These are phyloP conservation scores for Thalpophila matura DNA, from an alignment of 2,888 invertebrate species.

Conservation along the genomic window DNA sequence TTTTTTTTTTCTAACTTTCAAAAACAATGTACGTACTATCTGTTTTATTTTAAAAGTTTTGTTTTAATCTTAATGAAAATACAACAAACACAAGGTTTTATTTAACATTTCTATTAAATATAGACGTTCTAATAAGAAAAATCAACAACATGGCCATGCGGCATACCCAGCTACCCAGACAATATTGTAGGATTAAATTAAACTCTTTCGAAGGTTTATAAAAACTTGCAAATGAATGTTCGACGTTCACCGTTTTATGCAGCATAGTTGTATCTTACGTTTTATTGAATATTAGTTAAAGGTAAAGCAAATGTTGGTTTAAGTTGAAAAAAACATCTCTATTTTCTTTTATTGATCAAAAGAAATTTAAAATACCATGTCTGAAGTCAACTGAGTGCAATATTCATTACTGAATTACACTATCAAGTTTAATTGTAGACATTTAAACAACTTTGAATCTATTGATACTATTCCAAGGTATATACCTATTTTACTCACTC, in stretches of 20 bases:
- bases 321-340: background rate
- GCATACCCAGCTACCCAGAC: too few relatives aligned
- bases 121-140: background rate
- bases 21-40: too few relatives aligned
- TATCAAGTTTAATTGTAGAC: constrained; percentile 34
- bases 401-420: constrained; percentile 28
- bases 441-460: constrained; percentile 30
- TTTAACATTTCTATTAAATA: background rate
- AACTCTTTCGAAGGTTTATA: constrained; percentile 1
- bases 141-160: too few relatives aligned
- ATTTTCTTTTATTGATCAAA: background rate
- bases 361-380: background rate
- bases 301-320: background rate
- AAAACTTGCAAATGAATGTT: background rate
- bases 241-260: background rate
- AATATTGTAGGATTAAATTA: constrained; percentile 7
- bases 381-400: constrained; percentile 3
- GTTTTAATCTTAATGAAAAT: too few relatives aligned
- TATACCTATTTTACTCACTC: too few relatives aligned
- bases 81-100: too few relatives aligned
- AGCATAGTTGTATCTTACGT: too few relatives aligned
- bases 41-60: background rate
- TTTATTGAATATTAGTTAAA: background rate
- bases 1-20: background rate
- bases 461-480: constrained; percentile 26